Evolutionary conservation across 2,888 invertebrate species (phyloP).

Genomic region (Oscheius onirici): DNA sequence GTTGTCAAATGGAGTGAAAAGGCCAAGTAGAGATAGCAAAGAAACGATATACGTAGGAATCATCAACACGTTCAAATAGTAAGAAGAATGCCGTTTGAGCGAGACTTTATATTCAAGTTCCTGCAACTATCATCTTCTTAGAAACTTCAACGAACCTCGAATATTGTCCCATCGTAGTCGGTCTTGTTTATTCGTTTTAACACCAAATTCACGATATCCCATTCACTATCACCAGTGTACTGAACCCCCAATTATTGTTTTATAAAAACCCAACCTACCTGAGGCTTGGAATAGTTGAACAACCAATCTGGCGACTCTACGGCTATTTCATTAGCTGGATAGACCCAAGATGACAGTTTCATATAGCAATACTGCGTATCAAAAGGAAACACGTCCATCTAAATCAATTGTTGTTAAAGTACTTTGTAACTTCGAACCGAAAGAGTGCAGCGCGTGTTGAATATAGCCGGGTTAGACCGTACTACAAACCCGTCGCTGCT

Average conservation of each 20-base stretch:
- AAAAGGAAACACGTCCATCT: slow-evolving; percentile 31
- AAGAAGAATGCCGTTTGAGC: slow-evolving; percentile 17
- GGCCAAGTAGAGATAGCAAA: slow-evolving; percentile 18
- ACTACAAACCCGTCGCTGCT: slow-evolving; percentile 4
- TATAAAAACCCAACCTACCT: background rate
- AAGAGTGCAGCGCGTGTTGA: slow-evolving; percentile 25
- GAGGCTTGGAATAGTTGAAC: slow-evolving; percentile 3
- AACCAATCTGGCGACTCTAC: slow-evolving; percentile 17
- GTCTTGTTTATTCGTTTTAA: background rate
- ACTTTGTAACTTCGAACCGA: too few species aligned
- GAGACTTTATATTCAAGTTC: slow-evolving; percentile 25
- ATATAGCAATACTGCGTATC: slow-evolving; percentile 28
- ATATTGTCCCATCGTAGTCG: background rate
- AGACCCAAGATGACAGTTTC: slow-evolving; percentile 32
- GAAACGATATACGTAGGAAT: slow-evolving; percentile 35
- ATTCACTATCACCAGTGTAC: slow-evolving; percentile 34
- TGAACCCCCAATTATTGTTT: background rate
- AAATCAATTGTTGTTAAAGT: background rate
- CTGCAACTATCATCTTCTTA: background rate
- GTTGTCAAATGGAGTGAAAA: slow-evolving; percentile 35
- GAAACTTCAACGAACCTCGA: background rate
- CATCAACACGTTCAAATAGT: slow-evolving; percentile 30
- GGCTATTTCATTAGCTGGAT: slow-evolving; percentile 9
- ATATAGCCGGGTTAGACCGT: slow-evolving; percentile 22
- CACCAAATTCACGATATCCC: slow-evolving; percentile 7